These are phyloP conservation scores for Pandion haliaetus DNA, from an alignment of 2,113 vertebrate genomes.

Conservation along the genomic window DNA sequence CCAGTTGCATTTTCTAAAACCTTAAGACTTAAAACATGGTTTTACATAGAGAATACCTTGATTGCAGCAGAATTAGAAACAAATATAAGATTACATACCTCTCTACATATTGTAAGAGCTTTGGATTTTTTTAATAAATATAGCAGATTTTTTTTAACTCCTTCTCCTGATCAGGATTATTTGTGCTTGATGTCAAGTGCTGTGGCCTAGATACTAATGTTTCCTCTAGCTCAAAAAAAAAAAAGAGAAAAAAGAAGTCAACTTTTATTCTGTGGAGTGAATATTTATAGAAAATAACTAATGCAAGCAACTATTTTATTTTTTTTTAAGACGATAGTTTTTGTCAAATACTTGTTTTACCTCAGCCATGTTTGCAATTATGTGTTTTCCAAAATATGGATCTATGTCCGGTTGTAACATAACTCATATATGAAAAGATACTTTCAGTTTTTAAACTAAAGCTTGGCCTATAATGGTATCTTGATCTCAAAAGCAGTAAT, in stretches of 20 bases:
- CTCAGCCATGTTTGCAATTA: background rate
- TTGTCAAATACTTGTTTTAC: background rate
- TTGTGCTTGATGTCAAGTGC: background rate
- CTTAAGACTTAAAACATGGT: background rate
- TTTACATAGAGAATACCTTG: background rate
- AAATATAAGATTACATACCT: background rate
- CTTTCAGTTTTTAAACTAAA: background rate
- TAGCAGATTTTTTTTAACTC: background rate
- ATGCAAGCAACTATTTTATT: background rate
- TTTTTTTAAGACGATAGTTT: background rate
- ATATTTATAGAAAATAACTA: background rate
- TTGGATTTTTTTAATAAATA: background rate
- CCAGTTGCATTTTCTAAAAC: constrained; percentile 1
- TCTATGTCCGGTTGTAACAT: background rate
- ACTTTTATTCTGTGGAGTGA: background rate
- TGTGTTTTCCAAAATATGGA: background rate
- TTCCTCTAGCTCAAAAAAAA: background rate
- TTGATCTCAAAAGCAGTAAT: background rate
- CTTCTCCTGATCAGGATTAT: background rate
- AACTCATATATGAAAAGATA: background rate
- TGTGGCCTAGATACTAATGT: background rate
- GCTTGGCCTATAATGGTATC: background rate
- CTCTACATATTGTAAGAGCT: background rate
- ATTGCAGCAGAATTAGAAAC: background rate
- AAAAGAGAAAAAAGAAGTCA: too few species aligned